Base-by-base conservation (phyloP, 2,888 invertebrate genomes). In the Carterocephalus palaemon region DNA sequence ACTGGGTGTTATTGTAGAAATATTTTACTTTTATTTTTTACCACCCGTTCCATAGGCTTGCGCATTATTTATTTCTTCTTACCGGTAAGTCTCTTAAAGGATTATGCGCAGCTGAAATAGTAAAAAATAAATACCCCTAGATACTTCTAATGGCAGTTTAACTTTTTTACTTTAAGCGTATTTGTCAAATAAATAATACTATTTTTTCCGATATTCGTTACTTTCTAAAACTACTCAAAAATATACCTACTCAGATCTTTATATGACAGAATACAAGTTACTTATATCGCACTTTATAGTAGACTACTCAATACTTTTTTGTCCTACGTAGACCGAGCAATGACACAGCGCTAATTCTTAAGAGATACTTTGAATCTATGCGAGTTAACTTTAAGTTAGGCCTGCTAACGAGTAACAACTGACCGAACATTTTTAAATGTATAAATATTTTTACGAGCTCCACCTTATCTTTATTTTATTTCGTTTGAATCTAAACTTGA, bases 311-410 rank as follows among this genome's bases (percentile, higher is more conserved):
- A 54, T 46, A 45, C 51, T 49, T 29, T 53, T 58, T 59, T 72
- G 65, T 75, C 68, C 73, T 53, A 58, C 59, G 64, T 60, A 60
- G 62, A 52, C 58, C 62, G 67, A 70, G 72, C 75, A 77, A 80
- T 85, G 85, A 85, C 84, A 76, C 77, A 80, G 84, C 85, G 70
- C 64, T 77, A 71, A 76, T 69, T 75, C 62, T 78, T 65, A 73
- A 83, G 80, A 77, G 82, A 81, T 83, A 78, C 83, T 84, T 78
- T 67, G 72, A 75, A 76, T 82, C 80, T 82, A 78, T 76, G 72
- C 67, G 70, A 72, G 73, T 75, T 74, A 70, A 74, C 73, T 77
- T 65, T 63, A 65, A 71, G 66, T 58, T 66, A 59, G 60, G 60
- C 67, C 65, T 67, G 66, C 78, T 84, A 84, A 84, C 81, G 82